Evolutionary conservation across 1,140 invertebrate genomes (phyloP).

Genomic region (Mycetomoellerius zeteki): DNA sequence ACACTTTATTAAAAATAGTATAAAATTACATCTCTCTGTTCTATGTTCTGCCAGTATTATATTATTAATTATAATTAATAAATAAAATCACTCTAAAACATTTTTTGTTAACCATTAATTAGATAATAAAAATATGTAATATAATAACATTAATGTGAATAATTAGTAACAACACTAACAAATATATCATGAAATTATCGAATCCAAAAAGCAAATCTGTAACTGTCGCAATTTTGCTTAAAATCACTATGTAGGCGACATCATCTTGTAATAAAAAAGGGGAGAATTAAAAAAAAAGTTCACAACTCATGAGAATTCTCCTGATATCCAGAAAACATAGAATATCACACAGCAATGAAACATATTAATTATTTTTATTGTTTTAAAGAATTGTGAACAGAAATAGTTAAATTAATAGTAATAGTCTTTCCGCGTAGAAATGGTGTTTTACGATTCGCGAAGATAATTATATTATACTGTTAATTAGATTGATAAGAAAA

Average conservation of each 20-base stretch:
- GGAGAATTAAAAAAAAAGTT: neutral
- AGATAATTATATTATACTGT: neutral
- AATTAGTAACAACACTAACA: constrained; percentile 33
- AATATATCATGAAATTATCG: constrained; percentile 61
- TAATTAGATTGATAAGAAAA: neutral
- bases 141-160: constrained; percentile 53
- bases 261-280: neutral
- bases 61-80: constrained; percentile 4
- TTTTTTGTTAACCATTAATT: constrained; percentile 10
- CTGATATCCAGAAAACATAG: neutral
- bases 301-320: neutral
- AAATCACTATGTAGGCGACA: constrained; percentile 12
- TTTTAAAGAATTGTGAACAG: neutral
- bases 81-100: neutral
- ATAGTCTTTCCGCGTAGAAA: neutral
- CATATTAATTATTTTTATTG: constrained; percentile 8
- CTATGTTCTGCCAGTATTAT: neutral
- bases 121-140: constrained; percentile 30
- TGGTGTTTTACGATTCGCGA: neutral
- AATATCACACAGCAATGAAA: constrained; percentile 14
- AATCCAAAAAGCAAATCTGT: constrained; percentile 71
- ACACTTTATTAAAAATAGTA: neutral
- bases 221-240: constrained; percentile 62
- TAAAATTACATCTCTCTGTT: neutral
- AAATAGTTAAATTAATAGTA: constrained; percentile 1